These are phyloP conservation scores for Cheiracanthium punctorium DNA, from an alignment of 2,888 invertebrate genomes.

Conservation along the genomic window DNA sequence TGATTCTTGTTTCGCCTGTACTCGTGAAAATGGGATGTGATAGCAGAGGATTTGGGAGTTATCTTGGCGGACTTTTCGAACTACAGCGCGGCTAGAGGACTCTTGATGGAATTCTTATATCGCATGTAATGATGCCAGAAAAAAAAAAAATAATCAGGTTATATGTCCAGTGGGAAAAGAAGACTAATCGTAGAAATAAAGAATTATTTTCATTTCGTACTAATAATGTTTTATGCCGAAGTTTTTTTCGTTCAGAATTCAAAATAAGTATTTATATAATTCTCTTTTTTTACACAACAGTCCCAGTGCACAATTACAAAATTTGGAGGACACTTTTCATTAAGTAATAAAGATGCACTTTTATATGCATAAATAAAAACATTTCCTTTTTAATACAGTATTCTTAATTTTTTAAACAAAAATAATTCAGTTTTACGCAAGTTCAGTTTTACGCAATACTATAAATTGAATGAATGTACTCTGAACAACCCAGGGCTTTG, in stretches of 20 bases:
- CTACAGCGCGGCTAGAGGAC: not conserved
- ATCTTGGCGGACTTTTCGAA: constrained; percentile 42
- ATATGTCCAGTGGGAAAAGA: not conserved
- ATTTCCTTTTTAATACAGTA: too few species aligned
- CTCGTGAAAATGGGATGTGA: not conserved
- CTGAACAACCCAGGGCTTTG: too few species aligned
- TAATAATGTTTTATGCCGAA: not conserved
- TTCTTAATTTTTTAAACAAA: too few species aligned
- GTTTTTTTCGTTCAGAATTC: not conserved
- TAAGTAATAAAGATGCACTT: too few species aligned
- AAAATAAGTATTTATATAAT: too few species aligned
- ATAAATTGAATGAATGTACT: too few species aligned
- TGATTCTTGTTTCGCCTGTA: constrained; percentile 11
- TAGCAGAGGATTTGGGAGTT: constrained; percentile 31
- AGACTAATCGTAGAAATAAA: not conserved
- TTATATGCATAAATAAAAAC: too few species aligned
- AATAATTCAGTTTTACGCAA: too few species aligned
- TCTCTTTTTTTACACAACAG: too few species aligned
- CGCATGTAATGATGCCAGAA: not conserved
- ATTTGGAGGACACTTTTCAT: too few species aligned
- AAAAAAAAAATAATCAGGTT: not conserved
- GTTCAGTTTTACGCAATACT: too few species aligned
- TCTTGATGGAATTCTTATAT: constrained; percentile 8
- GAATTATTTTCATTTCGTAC: not conserved
- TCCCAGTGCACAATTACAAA: too few species aligned